phyloP scores from a whole-genome alignment of 2,888 invertebrate genomes.

The Galeruca laticollis region DNA sequence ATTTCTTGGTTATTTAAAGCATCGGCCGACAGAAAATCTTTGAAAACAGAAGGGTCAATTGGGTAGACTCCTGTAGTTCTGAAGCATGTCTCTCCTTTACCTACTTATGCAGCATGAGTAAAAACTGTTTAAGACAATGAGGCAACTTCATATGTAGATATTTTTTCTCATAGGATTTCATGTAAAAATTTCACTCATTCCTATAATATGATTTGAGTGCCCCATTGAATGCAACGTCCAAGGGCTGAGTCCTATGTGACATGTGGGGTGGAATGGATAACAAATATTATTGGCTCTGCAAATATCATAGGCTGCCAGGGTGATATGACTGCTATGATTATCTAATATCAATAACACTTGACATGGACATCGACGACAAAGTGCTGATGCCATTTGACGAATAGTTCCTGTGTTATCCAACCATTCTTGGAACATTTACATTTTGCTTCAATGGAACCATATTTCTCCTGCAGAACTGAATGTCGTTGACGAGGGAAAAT shows the following conservation, averaged over 20 bases:
- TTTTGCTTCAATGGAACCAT: too few species aligned
- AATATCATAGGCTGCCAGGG: slow-evolving; percentile 13
- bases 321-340: too few species aligned
- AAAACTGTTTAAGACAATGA: slow-evolving; percentile 14
- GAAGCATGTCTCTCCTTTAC: slow-evolving; percentile 20
- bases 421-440: slow-evolving; percentile 8
- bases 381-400: too few species aligned
- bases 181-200: slow-evolving; percentile 18
- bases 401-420: slow-evolving; percentile 14
- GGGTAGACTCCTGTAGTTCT: slow-evolving; percentile 14
- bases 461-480: too few species aligned
- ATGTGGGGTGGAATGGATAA: slow-evolving; percentile 17
- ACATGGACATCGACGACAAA: slow-evolving; percentile 10
- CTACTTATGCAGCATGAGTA: slow-evolving; percentile 13
- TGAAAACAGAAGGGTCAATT: slow-evolving; percentile 17
- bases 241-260: slow-evolving; percentile 17
- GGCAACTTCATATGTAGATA: not conserved
- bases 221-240: not conserved
- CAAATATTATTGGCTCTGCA: not conserved
- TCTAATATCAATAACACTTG: slow-evolving; percentile 15
- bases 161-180: slow-evolving; percentile 23
- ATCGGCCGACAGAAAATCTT: slow-evolving; percentile 14
- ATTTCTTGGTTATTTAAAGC: slow-evolving; percentile 20
- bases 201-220: slow-evolving; percentile 16
- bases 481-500: too few species aligned